Percentiles rank a stretch among this genome's conserved stretches.
These are phyloP conservation scores for Macquaria ambigua DNA, from an alignment of 2,113 vertebrate genomes.

Conservation along the genomic window DNA sequence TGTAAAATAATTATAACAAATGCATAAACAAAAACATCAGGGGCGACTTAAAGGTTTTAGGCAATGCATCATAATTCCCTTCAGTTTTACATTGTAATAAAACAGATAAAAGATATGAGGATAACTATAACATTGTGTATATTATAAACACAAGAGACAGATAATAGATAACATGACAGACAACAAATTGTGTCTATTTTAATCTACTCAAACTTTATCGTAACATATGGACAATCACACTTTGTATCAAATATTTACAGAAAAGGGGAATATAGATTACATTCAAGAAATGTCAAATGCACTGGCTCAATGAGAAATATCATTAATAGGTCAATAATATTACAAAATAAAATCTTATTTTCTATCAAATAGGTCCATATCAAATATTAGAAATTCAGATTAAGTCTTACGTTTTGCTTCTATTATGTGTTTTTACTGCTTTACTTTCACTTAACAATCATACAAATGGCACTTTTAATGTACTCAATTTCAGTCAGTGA, in stretches of 20 bases:
- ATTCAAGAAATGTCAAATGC: constrained; percentile 85
- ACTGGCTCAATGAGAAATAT: constrained; percentile 76
- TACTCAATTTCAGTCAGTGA: constrained; percentile 45
- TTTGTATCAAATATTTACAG: constrained; percentile 88
- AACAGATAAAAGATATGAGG: constrained; percentile 59
- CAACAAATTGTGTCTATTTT: constrained; percentile 78
- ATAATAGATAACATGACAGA: constrained; percentile 82
- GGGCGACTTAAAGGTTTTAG: background rate
- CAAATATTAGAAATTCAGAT: constrained; percentile 45
- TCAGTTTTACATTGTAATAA: constrained; percentile 63
- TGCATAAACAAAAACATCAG: constrained; percentile 48
- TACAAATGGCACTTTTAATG: constrained; percentile 38
- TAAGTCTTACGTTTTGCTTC: constrained; percentile 30
- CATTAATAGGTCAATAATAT: constrained; percentile 46
- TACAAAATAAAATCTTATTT: constrained; percentile 56
- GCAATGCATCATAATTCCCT: constrained; percentile 45
- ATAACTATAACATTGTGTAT: constrained; percentile 65
- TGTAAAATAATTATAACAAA: constrained; percentile 52
- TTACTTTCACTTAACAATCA: constrained; percentile 15
- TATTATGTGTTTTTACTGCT: background rate
- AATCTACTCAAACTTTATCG: constrained; percentile 64
- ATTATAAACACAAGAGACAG: constrained; percentile 77
- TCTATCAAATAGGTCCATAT: constrained; percentile 43
- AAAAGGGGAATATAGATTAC: constrained; percentile 83
- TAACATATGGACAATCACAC: constrained; percentile 74